These are phyloP conservation scores for Gnathonemus echidnorhynchus DNA, from an alignment of 2,113 vertebrate species.

Conservation along the genomic window DNA sequence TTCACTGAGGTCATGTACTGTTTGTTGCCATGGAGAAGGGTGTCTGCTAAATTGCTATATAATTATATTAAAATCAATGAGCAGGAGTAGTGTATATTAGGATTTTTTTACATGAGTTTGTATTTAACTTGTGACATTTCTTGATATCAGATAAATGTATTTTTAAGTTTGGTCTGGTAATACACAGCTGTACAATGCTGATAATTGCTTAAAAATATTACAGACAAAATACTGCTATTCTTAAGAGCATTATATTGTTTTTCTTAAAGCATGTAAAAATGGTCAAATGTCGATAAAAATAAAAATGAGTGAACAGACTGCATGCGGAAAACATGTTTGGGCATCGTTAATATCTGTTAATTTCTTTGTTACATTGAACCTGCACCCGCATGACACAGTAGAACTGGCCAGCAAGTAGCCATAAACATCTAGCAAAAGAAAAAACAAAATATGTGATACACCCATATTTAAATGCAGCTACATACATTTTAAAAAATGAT, in stretches of 20 bases:
- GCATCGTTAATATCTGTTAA: neutral
- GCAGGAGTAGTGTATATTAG: neutral
- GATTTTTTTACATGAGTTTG: neutral
- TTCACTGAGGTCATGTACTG: neutral
- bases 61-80: neutral
- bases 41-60: neutral
- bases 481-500: neutral
- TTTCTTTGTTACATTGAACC: neutral
- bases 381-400: neutral
- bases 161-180: neutral
- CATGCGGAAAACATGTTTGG: neutral
- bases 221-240: neutral
- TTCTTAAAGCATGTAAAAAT: neutral
- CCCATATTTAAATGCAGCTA: neutral
- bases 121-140: neutral
- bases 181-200: neutral
- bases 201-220: neutral
- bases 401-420: neutral
- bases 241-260: neutral
- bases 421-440: neutral
- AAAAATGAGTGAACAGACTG: neutral
- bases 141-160: neutral
- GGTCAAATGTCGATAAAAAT: neutral
- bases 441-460: neutral
- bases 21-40: neutral